phyloP scores from a whole-genome alignment of 2,113 vertebrate genomes.

The Dicerorhinus sumatrensis region DNA sequence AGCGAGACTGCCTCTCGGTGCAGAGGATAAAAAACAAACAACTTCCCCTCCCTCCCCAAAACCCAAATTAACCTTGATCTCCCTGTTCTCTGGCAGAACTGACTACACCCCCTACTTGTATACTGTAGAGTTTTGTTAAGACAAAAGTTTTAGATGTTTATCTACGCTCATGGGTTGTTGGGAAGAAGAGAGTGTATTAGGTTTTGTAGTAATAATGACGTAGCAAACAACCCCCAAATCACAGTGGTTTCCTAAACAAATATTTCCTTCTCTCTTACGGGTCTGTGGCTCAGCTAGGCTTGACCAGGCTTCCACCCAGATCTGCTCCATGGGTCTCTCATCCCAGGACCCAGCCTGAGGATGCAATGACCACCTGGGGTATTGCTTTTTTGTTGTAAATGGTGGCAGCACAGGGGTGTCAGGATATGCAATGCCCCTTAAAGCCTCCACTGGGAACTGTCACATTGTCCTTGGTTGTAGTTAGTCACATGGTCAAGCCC shows the following conservation, averaged over 20 bases:
- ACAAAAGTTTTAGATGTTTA: neutral
- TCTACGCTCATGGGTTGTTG: neutral
- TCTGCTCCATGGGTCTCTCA: neutral
- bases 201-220: neutral
- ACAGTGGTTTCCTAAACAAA: neutral
- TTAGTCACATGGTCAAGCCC: neutral
- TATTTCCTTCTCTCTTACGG: neutral
- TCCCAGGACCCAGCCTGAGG: neutral
- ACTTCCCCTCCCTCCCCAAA: too few species aligned
- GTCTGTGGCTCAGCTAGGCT: neutral
- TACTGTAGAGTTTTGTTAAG: neutral
- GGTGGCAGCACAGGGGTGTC: too few species aligned
- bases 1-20: neutral
- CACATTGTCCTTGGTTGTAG: too few species aligned
- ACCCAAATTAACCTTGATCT: neutral
- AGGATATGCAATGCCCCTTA: neutral
- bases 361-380: fast-evolving
- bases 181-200: neutral
- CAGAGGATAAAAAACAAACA: neutral
- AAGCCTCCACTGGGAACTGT: neutral
- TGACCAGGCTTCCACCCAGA: neutral
- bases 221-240: neutral
- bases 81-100: neutral
- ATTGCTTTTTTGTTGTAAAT: too few species aligned
- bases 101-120: neutral